phyloP scores from a whole-genome alignment of 2,797 vertebrate genomes.

The Heterohyrax brucei region DNA sequence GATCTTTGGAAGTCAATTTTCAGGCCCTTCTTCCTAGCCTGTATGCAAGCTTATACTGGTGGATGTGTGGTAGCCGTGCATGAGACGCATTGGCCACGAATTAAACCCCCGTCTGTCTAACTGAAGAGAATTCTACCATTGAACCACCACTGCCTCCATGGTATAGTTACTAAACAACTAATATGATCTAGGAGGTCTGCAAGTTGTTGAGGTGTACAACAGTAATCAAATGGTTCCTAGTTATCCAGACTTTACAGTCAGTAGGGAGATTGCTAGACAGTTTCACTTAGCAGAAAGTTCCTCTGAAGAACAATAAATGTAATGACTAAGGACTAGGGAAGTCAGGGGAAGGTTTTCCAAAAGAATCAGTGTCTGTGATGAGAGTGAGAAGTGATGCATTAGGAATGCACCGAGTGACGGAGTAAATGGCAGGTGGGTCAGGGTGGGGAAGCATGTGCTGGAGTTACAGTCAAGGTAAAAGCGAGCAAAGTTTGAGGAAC shows the following conservation, averaged over 20 bases:
- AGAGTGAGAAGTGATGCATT: not conserved
- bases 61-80: too few relatives aligned
- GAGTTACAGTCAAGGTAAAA: not conserved
- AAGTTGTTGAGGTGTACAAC: not conserved
- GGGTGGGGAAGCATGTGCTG: not conserved
- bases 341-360: not conserved
- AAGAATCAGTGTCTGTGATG: not conserved
- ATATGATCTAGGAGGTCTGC: not conserved
- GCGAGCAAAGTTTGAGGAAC: not conserved
- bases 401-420: not conserved
- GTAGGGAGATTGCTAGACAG: not conserved
- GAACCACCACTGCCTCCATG: not conserved
- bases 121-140: too few relatives aligned
- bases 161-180: not conserved
- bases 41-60: too few relatives aligned
- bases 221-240: not conserved
- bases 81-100: too few relatives aligned
- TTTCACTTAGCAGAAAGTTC: slow-evolving; percentile 9
- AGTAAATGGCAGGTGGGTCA: too few relatives aligned
- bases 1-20: too few relatives aligned
- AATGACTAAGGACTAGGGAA: not conserved
- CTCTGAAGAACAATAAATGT: not conserved
- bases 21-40: too few relatives aligned
- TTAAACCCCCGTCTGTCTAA: too few relatives aligned
- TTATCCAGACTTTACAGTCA: not conserved